These are phyloP conservation scores for Alethe castanea DNA, from an alignment of 2,113 vertebrate species.

Conservation along the genomic window DNA sequence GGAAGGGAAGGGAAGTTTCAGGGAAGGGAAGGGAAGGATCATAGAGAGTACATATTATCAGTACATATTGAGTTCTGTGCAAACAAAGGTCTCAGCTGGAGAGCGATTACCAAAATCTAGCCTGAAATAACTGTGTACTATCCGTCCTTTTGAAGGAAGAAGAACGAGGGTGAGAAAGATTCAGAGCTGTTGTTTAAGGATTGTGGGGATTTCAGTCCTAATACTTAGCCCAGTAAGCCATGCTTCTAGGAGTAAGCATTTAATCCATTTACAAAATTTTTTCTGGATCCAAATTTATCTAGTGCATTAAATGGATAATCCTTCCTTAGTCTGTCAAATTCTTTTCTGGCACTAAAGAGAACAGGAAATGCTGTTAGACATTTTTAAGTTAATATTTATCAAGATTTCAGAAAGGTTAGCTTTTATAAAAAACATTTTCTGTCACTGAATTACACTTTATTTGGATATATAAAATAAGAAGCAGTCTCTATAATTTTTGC, in stretches of 20 bases:
- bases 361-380: not conserved
- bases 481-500: not conserved
- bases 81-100: not conserved
- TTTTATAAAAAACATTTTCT: not conserved
- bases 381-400: not conserved
- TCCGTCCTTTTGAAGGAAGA: not conserved
- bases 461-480: not conserved
- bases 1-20: no score
- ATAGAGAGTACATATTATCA: rapidly evolving
- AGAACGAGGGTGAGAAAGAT: not conserved
- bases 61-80: not conserved
- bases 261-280: slow-evolving; percentile 43
- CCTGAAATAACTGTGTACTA: not conserved
- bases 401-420: not conserved
- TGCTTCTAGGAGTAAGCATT: not conserved
- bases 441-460: not conserved
- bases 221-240: not conserved
- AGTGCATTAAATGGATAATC: not conserved
- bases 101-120: not conserved
- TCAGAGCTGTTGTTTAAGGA: not conserved
- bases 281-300: slow-evolving; percentile 8
- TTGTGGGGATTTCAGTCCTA: not conserved
- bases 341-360: not conserved
- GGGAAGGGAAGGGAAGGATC: not conserved
- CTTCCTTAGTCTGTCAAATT: not conserved